Evolutionary conservation across 2,113 vertebrate genomes (phyloP), one percentile per base, ranked within the genome.

Genomic region (Chloropsis hardwickii): DNA sequence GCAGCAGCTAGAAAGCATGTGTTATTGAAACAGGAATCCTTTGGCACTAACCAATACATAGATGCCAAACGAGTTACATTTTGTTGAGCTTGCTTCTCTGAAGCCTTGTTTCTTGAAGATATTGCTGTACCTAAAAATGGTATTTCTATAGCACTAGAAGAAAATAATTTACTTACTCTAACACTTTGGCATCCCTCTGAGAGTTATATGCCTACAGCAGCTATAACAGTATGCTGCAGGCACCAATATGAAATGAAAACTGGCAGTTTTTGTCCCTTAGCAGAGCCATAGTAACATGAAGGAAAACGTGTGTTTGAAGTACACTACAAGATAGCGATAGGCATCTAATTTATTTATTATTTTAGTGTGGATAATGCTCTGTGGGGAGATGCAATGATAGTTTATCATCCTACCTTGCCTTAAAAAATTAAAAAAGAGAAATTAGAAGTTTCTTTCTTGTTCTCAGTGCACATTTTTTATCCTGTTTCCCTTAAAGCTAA

Each of bases 301-400:
- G 60, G 44, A 92, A 93, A 97, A 56, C 0, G 1, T 12, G 23
- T 81, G 60, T 90, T 91, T 72, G 82, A 89, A 82, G 37, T 76
- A 70, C 0, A 16, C n/a, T 51, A 29, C 40, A n/a, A 81, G 90
- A 92, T 20, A 91, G 70, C 5, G 5, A 51, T 47, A 88, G 65
- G 19, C 72, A 84, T 81, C 79, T 94, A 74, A 93, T 88, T 65
- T 92, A 92, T 89, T 97, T 95, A 73, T 84, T 93, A 33, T 50
- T 74, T 64, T 20, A 35, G 27, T 82, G 31, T 80, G 51, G 60
- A 64, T 96, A 91, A 78, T 90, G 62, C 53, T 71, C 86, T 93
- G 29, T 87, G 77, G 64, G 72, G 66, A 96, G 58, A 60, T 58
- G 48, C 88, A 85, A 8, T 40, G 73, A 19, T 44, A 60, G 44